These are phyloP conservation scores for Prunella fulvescens DNA, from an alignment of 2,113 vertebrate species.

Conservation along the genomic window DNA sequence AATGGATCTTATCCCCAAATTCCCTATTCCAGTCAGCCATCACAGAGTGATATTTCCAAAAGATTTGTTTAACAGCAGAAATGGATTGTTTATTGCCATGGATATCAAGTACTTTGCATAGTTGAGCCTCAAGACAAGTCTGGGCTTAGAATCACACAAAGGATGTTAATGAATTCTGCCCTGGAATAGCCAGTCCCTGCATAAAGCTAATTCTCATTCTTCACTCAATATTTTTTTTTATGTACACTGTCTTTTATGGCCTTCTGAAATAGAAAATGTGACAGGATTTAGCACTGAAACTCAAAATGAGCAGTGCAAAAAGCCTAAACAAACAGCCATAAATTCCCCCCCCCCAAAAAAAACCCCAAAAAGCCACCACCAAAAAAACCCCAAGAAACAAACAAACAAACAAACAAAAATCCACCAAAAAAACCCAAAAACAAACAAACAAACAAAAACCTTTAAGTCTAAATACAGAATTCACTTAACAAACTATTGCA, in stretches of 20 bases:
- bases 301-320: not conserved
- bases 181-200: not conserved
- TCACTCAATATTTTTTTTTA: not conserved
- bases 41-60: not conserved
- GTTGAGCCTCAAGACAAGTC: not conserved
- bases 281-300: not conserved
- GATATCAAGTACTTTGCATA: not conserved
- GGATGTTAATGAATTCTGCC: not conserved
- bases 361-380: not conserved
- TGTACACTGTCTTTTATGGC: not conserved
- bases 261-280: not conserved
- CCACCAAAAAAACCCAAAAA: not conserved
- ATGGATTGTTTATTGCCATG: not conserved
- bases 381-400: not conserved
- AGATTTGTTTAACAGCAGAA: not conserved
- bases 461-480: not conserved
- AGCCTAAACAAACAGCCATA: not conserved
- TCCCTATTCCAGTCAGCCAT: not conserved
- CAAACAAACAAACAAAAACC: too few relatives aligned
- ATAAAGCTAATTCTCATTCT: not conserved
- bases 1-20: not conserved
- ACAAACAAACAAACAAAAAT: fast-evolving
- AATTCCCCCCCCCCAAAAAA: not conserved
- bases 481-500: not conserved
- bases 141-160: not conserved